Percentiles rank a stretch among this genome's conserved stretches.
These are phyloP conservation scores for Myotis lucifugus DNA, from an alignment of 2,113 vertebrate genomes.

Conservation along the genomic window DNA sequence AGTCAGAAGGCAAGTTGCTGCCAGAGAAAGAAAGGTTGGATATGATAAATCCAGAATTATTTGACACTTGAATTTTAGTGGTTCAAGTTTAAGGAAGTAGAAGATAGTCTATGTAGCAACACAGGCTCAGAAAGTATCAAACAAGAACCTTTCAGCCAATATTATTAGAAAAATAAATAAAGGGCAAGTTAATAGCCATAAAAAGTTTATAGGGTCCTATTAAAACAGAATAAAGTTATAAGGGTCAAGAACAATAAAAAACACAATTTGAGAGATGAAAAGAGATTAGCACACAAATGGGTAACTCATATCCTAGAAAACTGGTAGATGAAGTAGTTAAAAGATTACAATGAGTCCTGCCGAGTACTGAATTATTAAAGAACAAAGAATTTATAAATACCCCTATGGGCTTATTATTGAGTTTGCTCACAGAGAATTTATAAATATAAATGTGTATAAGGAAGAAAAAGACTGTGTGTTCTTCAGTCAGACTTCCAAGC, in stretches of 20 bases:
- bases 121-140: background rate
- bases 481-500: background rate
- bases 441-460: conserved; percentile 14
- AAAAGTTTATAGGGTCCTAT: background rate
- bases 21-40: background rate
- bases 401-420: background rate
- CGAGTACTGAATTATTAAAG: background rate
- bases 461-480: background rate
- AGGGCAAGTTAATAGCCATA: background rate
- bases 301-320: background rate
- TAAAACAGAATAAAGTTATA: background rate
- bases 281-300: background rate
- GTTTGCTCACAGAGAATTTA: background rate
- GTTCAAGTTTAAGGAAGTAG: background rate
- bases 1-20: background rate
- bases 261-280: background rate
- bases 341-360: background rate
- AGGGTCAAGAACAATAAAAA: background rate
- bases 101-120: background rate
- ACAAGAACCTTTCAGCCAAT: background rate
- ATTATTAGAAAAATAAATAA: background rate
- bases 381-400: background rate
- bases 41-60: background rate
- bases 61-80: background rate
- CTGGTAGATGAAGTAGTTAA: background rate